These are phyloP conservation scores for Dromaius novaehollandiae DNA, from an alignment of 2,113 vertebrate genomes.

Conservation along the genomic window DNA sequence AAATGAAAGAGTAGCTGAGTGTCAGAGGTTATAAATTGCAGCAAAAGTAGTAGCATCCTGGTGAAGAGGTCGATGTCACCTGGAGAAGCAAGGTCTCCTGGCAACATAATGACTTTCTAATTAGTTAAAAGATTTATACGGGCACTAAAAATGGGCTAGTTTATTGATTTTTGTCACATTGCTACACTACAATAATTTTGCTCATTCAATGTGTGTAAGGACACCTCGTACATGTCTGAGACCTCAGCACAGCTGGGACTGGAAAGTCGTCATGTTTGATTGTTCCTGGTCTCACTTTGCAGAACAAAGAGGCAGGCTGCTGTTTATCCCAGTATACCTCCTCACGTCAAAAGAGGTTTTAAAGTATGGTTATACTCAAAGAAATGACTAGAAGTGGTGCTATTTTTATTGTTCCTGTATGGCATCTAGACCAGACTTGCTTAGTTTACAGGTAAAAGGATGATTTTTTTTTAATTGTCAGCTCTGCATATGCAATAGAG, in stretches of 20 bases:
- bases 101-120: conserved; percentile 29
- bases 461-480: neutral
- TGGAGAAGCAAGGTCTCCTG: neutral
- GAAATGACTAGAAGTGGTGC: neutral
- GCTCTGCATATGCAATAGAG: neutral
- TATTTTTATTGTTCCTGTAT: neutral
- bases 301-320: fast-evolving
- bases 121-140: conserved; percentile 49
- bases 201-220: neutral
- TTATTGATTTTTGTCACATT: conserved; percentile 15
- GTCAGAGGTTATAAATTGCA: conserved; percentile 57
- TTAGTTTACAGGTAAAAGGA: neutral
- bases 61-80: neutral
- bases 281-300: neutral
- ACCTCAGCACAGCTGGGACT: neutral
- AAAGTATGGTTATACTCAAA: neutral
- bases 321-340: neutral
- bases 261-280: fast-evolving
- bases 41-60: conserved; percentile 30
- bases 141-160: conserved; percentile 36
- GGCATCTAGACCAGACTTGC: neutral
- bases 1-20: conserved; percentile 48
- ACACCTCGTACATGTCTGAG: neutral
- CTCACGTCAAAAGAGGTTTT: neutral
- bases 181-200: neutral